Percentiles rank a stretch among this genome's conserved stretches.
Conservation (phyloP, 1,140 invertebrate genomes). For the Calliopsis andreniformis region DNA sequence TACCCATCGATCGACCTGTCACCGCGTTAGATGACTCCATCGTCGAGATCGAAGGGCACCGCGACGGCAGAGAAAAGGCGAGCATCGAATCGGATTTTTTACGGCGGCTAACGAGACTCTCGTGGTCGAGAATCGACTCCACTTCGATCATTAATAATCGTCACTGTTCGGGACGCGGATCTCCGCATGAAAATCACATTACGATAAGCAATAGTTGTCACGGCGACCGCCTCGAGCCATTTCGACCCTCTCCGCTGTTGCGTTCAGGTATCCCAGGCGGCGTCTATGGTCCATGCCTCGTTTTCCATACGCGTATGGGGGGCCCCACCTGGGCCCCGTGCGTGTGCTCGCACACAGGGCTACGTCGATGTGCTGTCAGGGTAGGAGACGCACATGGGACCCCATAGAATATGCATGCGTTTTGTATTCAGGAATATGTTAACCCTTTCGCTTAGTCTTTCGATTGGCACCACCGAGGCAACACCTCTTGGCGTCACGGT, state of each 20-base stretch:
- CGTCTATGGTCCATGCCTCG: constrained; percentile 58
- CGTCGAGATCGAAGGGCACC: no score
- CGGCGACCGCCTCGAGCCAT: constrained; percentile 28
- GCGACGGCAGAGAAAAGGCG: not conserved
- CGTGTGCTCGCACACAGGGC: constrained; percentile 50
- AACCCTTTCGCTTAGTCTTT: constrained; percentile 81
- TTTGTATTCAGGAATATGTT: constrained; percentile 80
- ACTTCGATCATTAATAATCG: constrained; percentile 62
- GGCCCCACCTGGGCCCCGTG: constrained; percentile 76
- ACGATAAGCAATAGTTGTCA: constrained; percentile 75
- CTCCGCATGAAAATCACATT: constrained; percentile 77
- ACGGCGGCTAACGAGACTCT: constrained; percentile 55
- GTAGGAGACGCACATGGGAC: constrained; percentile 71
- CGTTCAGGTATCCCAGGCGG: constrained; percentile 69
- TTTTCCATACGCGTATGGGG: constrained; percentile 67
- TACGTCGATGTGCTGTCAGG: constrained; percentile 43
- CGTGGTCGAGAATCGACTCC: not conserved
- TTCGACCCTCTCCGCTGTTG: not conserved
- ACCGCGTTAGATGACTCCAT: no score
- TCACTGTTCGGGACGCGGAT: constrained; percentile 48
- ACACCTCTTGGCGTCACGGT: constrained; percentile 71
- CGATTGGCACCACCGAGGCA: constrained; percentile 77
- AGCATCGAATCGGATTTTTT: constrained; percentile 70
- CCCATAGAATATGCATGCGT: constrained; percentile 75
- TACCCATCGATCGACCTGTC: constrained; percentile 26